Conservation (phyloP, 2,888 invertebrate genomes). For the Hirtodrosophila alboralis region DNA sequence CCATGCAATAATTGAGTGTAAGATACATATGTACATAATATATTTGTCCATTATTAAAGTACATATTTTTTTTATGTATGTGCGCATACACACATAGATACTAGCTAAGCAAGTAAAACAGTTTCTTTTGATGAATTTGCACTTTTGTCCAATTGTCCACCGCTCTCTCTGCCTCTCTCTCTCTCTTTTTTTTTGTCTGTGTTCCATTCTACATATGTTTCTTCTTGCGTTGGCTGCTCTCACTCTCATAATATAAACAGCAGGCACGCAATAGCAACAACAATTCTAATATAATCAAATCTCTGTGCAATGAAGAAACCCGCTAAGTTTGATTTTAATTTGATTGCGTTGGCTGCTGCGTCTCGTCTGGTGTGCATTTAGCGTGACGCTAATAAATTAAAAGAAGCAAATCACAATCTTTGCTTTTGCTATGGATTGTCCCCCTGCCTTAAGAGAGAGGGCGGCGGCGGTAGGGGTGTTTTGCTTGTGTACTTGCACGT, state of each 20-base stretch:
- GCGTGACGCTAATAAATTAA: constrained; percentile 74
- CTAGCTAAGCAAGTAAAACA: constrained; percentile 21
- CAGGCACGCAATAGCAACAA: constrained; percentile 24
- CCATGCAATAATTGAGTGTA: constrained; percentile 16
- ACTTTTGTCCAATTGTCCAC: constrained; percentile 32
- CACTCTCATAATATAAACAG: constrained; percentile 11
- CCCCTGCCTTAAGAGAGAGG: not conserved
- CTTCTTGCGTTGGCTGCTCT: not conserved
- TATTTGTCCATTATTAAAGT: no score
- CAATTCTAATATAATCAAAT: constrained; percentile 67
- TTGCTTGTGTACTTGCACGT: constrained; percentile 18
- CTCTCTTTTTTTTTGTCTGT: not conserved
- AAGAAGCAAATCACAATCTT: constrained; percentile 34
- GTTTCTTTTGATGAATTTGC: constrained; percentile 47
- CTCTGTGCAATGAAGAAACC: constrained; percentile 69
- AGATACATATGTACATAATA: not conserved
- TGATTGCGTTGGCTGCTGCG: constrained; percentile 51
- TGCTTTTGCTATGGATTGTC: constrained; percentile 14
- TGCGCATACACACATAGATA: constrained; percentile 4
- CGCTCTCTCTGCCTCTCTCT: constrained; percentile 8
- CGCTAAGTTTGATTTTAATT: constrained; percentile 73
- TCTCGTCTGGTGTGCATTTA: constrained; percentile 60
- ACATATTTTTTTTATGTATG: no score
- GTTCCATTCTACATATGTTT: not conserved
- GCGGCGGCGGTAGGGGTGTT: not conserved